These are phyloP conservation scores for Brachionus plicatilis DNA, from an alignment of 1,140 invertebrate species.

Conservation along the genomic window DNA sequence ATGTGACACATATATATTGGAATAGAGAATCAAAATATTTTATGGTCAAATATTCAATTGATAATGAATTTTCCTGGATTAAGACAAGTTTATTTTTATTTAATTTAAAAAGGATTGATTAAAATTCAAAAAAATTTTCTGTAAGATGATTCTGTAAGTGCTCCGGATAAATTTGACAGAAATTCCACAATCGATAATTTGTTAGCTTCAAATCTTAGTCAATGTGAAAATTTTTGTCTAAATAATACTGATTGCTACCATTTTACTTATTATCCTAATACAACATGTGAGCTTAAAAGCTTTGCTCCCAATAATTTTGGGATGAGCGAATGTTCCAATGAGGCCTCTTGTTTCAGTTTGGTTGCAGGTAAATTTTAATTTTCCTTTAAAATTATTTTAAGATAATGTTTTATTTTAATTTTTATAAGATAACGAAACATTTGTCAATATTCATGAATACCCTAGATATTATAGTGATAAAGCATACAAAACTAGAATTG, in stretches of 20 bases:
- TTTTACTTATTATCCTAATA: neutral
- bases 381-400: neutral
- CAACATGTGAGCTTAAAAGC: neutral
- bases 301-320: neutral
- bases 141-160: neutral
- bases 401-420: neutral
- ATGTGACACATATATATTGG: neutral
- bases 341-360: neutral
- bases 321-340: neutral
- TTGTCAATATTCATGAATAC: neutral
- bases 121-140: too few species aligned
- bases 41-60: neutral
- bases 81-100: neutral
- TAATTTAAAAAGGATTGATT: too few species aligned
- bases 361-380: neutral
- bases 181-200: neutral
- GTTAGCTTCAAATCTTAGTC: neutral
- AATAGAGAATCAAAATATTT: neutral
- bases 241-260: neutral
- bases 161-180: neutral
- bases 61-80: neutral
- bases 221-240: neutral
- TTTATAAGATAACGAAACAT: neutral
- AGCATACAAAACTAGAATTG: neutral
- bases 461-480: neutral